Percentiles rank a stretch among this genome's conserved stretches.
Conservation (phyloP, 2,113 vertebrate species). For the Baryphthengus martii region DNA sequence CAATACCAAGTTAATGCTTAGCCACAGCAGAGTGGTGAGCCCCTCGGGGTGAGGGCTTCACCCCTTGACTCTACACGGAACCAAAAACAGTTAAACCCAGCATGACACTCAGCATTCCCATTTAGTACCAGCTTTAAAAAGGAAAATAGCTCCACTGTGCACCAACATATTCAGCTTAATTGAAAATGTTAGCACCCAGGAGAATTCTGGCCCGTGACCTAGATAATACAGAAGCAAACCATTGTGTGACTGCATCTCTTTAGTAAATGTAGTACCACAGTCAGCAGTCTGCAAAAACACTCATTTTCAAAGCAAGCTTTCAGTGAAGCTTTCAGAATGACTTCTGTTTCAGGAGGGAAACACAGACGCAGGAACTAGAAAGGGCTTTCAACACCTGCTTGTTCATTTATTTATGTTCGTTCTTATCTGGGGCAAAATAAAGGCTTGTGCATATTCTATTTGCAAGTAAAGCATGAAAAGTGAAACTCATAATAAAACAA, state of each 20-base stretch:
- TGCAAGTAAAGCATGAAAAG: neutral
- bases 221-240: constrained; percentile 3
- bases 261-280: neutral
- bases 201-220: constrained; percentile 23
- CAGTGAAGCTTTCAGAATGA: constrained; percentile 25
- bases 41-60: neutral
- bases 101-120: neutral
- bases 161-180: neutral
- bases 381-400: neutral
- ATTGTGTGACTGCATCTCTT: neutral
- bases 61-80: neutral
- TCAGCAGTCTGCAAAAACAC: constrained; percentile 43
- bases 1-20: neutral
- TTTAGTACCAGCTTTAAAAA: constrained; percentile 35
- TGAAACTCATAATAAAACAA: neutral
- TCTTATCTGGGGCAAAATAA: neutral
- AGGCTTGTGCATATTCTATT: neutral
- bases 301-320: constrained; percentile 57
- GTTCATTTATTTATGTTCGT: neutral
- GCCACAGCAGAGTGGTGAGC: neutral
- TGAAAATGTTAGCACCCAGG: constrained; percentile 8
- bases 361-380: neutral
- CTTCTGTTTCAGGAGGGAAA: constrained; percentile 2
- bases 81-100: neutral
- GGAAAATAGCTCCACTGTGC: constrained; percentile 25